Evolutionary conservation across 1,140 invertebrate species (phyloP), one percentile per base, ranked within the genome.

Genomic region (Maconellicoccus hirsutus): DNA sequence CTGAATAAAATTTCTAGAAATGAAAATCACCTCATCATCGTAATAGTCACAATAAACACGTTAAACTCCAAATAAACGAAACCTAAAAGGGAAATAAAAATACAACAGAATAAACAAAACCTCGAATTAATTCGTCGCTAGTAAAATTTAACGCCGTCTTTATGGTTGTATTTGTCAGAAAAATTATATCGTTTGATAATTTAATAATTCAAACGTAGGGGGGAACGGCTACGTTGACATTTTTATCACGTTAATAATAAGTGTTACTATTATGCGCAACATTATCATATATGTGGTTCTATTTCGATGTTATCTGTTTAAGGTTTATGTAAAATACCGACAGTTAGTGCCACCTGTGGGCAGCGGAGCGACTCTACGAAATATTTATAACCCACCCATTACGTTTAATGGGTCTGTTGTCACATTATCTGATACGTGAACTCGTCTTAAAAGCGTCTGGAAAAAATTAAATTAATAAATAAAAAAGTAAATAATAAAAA

Each of bases 151-250:
- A 26, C 10, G 25, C 16, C 61, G 61, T 66, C 61, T 25, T 22
- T 66, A 25, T 66, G 61, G 61, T 16, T 66, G 61, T 66, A 66
- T 66, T 66, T 66, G 21, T 66, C 61, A 66, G 25, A 66, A 66
- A 66, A 66, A 66, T 66, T 66, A 66, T 66, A 66, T 66, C 21
- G 61, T 66, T 66, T 66, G 61, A 66, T 66, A 66, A 66, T 66
- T 66, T 66, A 66, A 66, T 66, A 66, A 66, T 66, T 66, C 61
- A 66, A 66, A 66, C 29, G 29, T 23, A 10, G 19, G 19, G 61
- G 22, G 61, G 25, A 66, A 23, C 22, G 25, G 16, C 10, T 16
- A 66, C 21, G 61, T 66, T 66, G 61, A 66, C 61, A 19, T 66
- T 66, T 66, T 66, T 66, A 66, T 66, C 61, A 66, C 61, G 61